A percentile compares a stretch with the other conserved stretches of the same genome.
Evolutionary conservation across 2,888 invertebrate species (phyloP).

Genomic region (Beris morrisii): DNA sequence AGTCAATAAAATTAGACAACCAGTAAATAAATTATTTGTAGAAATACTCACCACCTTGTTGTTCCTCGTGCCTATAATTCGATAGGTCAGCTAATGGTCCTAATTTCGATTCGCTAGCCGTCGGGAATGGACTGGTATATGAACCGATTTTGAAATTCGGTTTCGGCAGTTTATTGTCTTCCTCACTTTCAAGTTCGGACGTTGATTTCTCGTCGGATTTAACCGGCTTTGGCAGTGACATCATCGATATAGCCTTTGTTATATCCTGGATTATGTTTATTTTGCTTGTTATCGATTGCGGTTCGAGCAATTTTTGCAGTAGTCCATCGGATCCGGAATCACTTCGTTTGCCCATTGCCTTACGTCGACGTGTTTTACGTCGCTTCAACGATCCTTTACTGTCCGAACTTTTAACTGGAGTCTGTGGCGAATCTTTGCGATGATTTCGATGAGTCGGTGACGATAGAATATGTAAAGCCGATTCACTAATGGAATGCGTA

Average conservation of each 20-base stretch:
- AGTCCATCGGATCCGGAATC: conserved; percentile 63
- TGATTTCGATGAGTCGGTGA: conserved; percentile 49
- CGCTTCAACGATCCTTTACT: conserved; percentile 55
- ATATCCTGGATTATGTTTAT: conserved; percentile 62
- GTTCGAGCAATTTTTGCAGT: conserved; percentile 66
- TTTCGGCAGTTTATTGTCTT: conserved; percentile 60
- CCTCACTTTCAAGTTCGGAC: conserved; percentile 70
- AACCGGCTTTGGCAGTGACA: conserved; percentile 42
- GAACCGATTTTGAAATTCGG: conserved; percentile 70
- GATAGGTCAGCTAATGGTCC: conserved; percentile 55
- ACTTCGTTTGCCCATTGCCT: conserved; percentile 54
- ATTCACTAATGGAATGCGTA: conserved; percentile 85
- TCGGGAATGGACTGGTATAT: conserved; percentile 55
- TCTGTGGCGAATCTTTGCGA: conserved; percentile 41
- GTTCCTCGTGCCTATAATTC: conserved; percentile 51
- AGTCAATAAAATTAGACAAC: not conserved
- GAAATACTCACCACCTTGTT: conserved; percentile 47
- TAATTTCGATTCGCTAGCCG: conserved; percentile 51
- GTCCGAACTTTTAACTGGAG: conserved; percentile 47
- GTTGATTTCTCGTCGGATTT: conserved; percentile 53
- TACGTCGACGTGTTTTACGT: conserved; percentile 52
- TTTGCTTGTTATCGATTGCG: conserved; percentile 72
- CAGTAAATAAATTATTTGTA: not conserved
- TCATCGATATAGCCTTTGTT: conserved; percentile 60
- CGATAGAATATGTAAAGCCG: conserved; percentile 76